Evolutionary conservation across 1,140 invertebrate species (phyloP).

Genomic region (Antheraea mylitta): DNA sequence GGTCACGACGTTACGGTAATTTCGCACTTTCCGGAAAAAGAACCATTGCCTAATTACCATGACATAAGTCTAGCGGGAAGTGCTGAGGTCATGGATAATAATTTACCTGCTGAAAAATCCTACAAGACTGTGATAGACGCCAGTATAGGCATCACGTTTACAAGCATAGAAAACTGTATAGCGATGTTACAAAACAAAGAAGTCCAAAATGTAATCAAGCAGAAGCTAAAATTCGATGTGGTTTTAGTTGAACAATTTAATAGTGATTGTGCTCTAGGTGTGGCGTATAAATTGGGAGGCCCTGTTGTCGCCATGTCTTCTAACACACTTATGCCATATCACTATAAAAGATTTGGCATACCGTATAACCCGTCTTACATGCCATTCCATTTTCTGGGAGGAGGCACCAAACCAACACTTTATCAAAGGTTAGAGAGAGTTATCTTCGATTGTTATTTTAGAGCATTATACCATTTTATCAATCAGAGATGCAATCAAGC

Average conservation of each 20-base stretch:
- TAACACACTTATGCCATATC: constrained; percentile 81
- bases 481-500: constrained; percentile 60
- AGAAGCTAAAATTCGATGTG: constrained; percentile 81
- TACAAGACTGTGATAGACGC: constrained; percentile 39
- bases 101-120: constrained; percentile 39
- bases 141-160: constrained; percentile 33
- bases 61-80: constrained; percentile 77
- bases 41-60: constrained; percentile 78
- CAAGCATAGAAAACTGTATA: constrained; percentile 62
- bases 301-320: constrained; percentile 81
- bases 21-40: constrained; percentile 81
- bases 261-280: constrained; percentile 83
- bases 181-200: constrained; percentile 54
- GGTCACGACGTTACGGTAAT: constrained; percentile 87
- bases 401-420: constrained; percentile 79
- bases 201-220: constrained; percentile 67
- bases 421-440: constrained; percentile 64
- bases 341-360: constrained; percentile 78
- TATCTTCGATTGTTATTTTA: constrained; percentile 57
- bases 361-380: constrained; percentile 80
- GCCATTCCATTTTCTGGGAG: constrained; percentile 77
- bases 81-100: constrained; percentile 46
- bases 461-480: constrained; percentile 49
- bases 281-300: constrained; percentile 81
- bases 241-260: constrained; percentile 85